Conservation (phyloP, 2,797 vertebrate species). For the Rhynchonycteris naso region DNA sequence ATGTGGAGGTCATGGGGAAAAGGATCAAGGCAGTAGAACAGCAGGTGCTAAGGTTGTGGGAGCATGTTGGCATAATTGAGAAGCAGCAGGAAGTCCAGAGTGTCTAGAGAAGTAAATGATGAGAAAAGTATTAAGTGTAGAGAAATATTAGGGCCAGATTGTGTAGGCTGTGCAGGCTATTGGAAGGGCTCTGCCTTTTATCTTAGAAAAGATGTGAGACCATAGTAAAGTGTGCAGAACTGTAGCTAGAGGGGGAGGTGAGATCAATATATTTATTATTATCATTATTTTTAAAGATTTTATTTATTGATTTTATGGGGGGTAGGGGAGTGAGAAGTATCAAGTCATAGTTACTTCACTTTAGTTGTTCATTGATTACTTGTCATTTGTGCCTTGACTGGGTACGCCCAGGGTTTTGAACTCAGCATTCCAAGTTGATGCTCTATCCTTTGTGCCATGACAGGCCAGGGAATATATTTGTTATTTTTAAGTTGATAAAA, state of each 20-base stretch:
- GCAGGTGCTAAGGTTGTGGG: neutral
- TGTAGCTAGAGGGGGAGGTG: neutral
- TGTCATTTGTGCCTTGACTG: too few relatives aligned
- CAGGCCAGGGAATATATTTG: neutral
- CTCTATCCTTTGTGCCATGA: too few relatives aligned
- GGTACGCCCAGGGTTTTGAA: too few relatives aligned
- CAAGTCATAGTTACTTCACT: too few relatives aligned
- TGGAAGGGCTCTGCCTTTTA: neutral
- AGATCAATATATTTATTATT: conserved; percentile 26
- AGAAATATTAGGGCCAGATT: neutral
- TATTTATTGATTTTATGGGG: too few relatives aligned
- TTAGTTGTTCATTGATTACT: too few relatives aligned
- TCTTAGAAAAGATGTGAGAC: neutral
- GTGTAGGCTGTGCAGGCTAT: fast-evolving
- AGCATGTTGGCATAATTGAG: neutral
- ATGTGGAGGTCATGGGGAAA: fast-evolving
- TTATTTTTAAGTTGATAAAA: conserved; percentile 58
- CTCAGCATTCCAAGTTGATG: too few relatives aligned
- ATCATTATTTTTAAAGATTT: too few relatives aligned
- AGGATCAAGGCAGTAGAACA: neutral
- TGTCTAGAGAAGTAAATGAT: neutral
- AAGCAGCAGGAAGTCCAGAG: neutral
- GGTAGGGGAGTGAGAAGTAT: too few relatives aligned
- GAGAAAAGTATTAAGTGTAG: neutral
- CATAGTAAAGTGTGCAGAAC: neutral